Conservation (phyloP, 2,113 vertebrate genomes). For the Todiramphus saurophagus region DNA sequence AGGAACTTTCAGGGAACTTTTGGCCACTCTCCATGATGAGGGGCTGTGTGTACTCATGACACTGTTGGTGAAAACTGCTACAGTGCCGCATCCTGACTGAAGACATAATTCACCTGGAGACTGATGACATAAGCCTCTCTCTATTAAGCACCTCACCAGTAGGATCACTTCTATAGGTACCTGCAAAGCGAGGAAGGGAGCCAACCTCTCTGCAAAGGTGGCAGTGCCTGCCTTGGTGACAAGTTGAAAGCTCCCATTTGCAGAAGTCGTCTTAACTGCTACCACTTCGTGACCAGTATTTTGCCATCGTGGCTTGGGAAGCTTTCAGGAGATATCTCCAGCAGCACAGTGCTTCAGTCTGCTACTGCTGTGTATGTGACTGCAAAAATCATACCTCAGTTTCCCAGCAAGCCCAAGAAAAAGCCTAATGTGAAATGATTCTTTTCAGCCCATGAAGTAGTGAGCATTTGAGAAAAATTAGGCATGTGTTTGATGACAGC, state of each 20-base stretch:
- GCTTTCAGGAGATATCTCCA: neutral
- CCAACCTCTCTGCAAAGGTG: neutral
- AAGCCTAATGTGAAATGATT: fast-evolving
- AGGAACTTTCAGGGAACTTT: neutral
- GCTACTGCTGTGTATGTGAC: fast-evolving
- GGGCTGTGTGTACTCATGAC: fast-evolving
- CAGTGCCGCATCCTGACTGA: neutral
- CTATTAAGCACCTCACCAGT: fast-evolving
- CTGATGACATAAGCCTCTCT: neutral
- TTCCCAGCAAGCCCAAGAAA: neutral
- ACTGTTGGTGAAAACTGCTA: neutral
- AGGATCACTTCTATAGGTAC: neutral
- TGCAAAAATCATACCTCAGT: neutral
- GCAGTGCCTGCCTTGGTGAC: neutral
- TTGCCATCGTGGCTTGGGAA: neutral
- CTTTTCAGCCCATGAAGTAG: neutral
- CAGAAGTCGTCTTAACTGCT: neutral
- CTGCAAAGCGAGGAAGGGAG: fast-evolving
- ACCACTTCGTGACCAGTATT: neutral
- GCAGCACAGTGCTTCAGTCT: too few relatives aligned
- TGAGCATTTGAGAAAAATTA: neutral
- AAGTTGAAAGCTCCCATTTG: fast-evolving
- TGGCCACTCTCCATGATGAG: neutral
- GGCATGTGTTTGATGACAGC: neutral
- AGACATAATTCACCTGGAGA: neutral